These are phyloP conservation scores for Caenorhabditis sp. DNA, from an alignment of 2,888 invertebrate genomes.

Conservation along the genomic window DNA sequence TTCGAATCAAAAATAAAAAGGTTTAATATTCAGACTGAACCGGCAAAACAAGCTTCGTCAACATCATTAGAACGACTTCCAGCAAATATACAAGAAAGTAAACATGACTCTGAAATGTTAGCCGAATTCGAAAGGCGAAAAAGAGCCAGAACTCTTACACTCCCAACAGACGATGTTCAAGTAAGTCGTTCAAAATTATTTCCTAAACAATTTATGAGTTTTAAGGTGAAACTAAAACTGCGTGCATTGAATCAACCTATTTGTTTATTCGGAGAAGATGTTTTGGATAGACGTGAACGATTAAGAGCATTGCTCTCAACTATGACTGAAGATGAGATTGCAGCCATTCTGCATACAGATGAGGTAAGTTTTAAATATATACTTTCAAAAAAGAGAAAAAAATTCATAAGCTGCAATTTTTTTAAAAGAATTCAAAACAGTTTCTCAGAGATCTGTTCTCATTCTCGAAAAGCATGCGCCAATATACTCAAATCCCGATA, in stretches of 20 bases:
- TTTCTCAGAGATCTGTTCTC: no score
- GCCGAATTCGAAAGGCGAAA: constrained; percentile 94
- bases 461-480: no score
- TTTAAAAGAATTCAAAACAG: no score
- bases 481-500: no score
- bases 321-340: constrained; percentile 73
- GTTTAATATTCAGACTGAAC: constrained; percentile 29
- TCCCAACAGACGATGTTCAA: constrained; percentile 96
- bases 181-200: constrained; percentile 4
- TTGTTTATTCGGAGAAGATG: constrained; percentile 97
- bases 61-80: constrained; percentile 34
- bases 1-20: no score
- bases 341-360: constrained; percentile 77
- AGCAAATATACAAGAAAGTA: constrained; percentile 34
- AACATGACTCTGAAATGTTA: constrained; percentile 75
- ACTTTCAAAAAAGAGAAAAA: no score
- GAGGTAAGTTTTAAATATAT: constrained; percentile 75
- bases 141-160: constrained; percentile 90
- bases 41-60: constrained; percentile 10
- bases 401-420: no score
- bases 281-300: constrained; percentile 90
- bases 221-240: constrained; percentile 81
- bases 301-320: constrained; percentile 87
- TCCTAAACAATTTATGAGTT: no score
- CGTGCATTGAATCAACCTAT: constrained; percentile 93